phyloP scores from a whole-genome alignment of 2,113 vertebrate species.

The Lipotes vexillifer region DNA sequence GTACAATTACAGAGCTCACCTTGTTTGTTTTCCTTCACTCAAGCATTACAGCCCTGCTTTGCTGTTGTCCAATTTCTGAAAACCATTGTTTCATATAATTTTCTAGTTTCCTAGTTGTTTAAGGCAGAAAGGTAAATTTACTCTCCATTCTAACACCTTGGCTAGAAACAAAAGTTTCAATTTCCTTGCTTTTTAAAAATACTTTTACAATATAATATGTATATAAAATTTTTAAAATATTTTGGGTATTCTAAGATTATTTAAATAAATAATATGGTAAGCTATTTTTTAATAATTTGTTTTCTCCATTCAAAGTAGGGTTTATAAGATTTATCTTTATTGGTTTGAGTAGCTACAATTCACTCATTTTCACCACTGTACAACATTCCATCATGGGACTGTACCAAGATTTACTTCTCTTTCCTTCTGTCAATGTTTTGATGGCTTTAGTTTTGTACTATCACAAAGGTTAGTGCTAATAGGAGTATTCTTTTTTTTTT shows the following conservation, averaged over 20 bases:
- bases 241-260: not conserved
- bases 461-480: not conserved
- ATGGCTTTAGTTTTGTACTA: not conserved
- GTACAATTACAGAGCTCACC: not conserved
- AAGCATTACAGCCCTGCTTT: not conserved
- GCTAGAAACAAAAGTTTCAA: not conserved
- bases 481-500: not conserved
- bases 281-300: not conserved
- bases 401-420: not conserved
- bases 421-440: not conserved
- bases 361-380: not conserved
- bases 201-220: not conserved
- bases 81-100: not conserved
- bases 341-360: not conserved
- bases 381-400: not conserved
- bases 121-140: not conserved
- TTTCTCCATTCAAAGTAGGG: not conserved
- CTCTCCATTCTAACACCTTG: not conserved
- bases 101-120: not conserved
- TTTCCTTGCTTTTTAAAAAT: not conserved
- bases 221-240: not conserved
- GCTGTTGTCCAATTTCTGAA: not conserved
- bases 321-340: not conserved
- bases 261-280: not conserved
- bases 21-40: not conserved